Evolutionary conservation across 2,888 invertebrate species (phyloP).

Genomic region (Limnephilus auricula): DNA sequence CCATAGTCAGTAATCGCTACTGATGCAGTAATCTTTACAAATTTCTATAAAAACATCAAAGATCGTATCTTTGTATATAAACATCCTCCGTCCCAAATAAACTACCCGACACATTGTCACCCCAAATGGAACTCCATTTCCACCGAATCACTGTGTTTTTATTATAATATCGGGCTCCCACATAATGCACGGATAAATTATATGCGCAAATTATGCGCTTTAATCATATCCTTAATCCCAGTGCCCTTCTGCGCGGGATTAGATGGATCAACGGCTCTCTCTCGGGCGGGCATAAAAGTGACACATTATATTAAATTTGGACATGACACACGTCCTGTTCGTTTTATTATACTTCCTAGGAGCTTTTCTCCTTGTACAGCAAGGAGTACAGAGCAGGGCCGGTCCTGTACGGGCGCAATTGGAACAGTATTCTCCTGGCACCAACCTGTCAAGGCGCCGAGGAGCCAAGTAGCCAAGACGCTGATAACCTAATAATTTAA

Average conservation of each 20-base stretch:
- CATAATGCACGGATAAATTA: conserved; percentile 48
- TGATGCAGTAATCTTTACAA: no score
- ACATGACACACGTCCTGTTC: background rate
- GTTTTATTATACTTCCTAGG: background rate
- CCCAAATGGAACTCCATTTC: conserved; percentile 25
- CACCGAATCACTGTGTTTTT: conserved; percentile 40
- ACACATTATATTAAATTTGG: conserved; percentile 7
- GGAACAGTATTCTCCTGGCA: no score
- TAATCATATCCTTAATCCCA: conserved; percentile 41
- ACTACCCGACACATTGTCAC: background rate
- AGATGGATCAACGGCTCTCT: background rate
- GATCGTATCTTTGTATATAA: background rate
- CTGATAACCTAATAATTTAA: no score
- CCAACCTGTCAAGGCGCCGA: no score
- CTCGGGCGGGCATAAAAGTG: background rate
- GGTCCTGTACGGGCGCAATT: no score
- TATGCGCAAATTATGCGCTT: conserved; percentile 47
- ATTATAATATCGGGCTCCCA: conserved; percentile 22
- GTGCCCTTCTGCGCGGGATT: conserved; percentile 21
- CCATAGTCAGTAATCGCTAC: no score
- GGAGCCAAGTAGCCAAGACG: no score
- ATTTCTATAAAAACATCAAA: no score
- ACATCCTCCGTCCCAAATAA: background rate
- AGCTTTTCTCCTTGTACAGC: background rate
- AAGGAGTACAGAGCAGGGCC: no score